Base-by-base conservation (phyloP, 2,888 invertebrate species). In the Scaptomyza polygonia region DNA sequence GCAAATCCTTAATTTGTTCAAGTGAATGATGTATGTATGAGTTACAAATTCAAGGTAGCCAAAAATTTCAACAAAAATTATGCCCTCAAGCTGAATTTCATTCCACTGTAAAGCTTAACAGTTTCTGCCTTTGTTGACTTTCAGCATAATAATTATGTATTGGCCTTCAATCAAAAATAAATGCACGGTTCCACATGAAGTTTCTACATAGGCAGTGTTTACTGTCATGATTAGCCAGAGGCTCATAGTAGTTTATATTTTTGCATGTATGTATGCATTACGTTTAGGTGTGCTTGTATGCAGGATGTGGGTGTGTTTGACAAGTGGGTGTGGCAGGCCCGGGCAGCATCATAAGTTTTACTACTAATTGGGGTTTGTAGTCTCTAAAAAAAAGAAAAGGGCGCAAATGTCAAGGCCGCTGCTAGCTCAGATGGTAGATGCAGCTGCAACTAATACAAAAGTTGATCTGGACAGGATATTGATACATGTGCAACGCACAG, bases 341-440 rank as follows among this genome's bases (percentile, higher is more conserved):
- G 83, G 75, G 72, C 80, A 79, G 48, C 66, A 65, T 71, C 75
- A 69, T 64, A 86, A 76, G 77, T 68, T 75, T 63, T 49, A 59
- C 68, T 74, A 77, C 86, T 86, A 86, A 81, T 81, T 81, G 80
- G 64, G 86, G 64, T 58, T 68, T 67, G 65, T 58, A 63, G 58
- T 65, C 66, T 67, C 55, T 63, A 68, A 82, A 61, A 49, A 36
- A 48, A 72, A 79, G 68, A 45, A 72, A 79, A 72, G 86, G 74
- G 80, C 71, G 66, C 84, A 83, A 83, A 79, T 86, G 80, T 80
- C 80, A 80, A 86, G 80, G 80, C 84, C 75, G 75, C 58, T 67
- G 66, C 48, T 59, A 73, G 77, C 64, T 73, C 52, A 73, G 49
- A 47, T 61, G 18, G 14, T 14, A 40, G 42, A 7, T 52, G 61